Conservation (phyloP, 2,797 vertebrate species). For the Anabas testudineus region DNA sequence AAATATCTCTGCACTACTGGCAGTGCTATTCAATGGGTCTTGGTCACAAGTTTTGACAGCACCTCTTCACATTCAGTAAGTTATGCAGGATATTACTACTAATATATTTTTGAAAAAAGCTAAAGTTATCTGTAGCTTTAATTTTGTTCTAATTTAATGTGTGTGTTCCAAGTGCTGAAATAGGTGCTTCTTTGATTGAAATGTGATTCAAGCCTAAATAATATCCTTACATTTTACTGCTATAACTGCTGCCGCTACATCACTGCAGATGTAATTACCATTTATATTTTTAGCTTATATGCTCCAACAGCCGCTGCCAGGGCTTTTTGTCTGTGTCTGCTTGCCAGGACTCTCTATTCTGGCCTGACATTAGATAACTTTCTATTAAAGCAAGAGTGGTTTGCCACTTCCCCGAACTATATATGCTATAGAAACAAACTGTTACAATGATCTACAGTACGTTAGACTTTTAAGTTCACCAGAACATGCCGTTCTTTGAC, state of each 20-base stretch:
- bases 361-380: neutral
- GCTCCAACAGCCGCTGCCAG: neutral
- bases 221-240: slow-evolving; percentile 4
- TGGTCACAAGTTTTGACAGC: no score
- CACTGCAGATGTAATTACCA: neutral
- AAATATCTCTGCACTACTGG: no score
- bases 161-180: neutral
- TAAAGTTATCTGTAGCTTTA: no score
- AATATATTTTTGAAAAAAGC: no score
- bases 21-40: no score
- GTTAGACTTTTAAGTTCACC: neutral
- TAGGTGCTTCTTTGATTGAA: slow-evolving; percentile 11
- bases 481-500: neutral
- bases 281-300: neutral
- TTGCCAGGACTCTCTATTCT: neutral
- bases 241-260: slow-evolving; percentile 4
- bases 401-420: neutral
- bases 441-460: neutral
- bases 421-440: neutral
- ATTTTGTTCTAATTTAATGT: no score
- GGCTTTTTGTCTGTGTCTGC: neutral
- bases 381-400: neutral
- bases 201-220: slow-evolving; percentile 19
- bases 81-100: no score
- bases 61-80: no score